A percentile compares a stretch with the other conserved stretches of the same genome.
Evolutionary conservation across 2,797 vertebrate genomes (phyloP).

Genomic region (Syngnathus rostellatus): DNA sequence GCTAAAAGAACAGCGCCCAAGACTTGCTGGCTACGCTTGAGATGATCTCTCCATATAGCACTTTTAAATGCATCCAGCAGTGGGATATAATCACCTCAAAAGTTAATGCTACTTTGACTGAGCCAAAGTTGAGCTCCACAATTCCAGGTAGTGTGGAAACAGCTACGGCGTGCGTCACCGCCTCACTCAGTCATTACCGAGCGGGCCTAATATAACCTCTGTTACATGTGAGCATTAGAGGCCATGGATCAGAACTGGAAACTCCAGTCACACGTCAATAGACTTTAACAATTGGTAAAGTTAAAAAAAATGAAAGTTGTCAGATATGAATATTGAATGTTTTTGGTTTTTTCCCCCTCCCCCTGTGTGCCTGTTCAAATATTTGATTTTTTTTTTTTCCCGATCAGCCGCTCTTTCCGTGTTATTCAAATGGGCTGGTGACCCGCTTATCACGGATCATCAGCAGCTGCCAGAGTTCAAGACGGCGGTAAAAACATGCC

Average conservation of each 20-base stretch:
- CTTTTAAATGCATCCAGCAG: not conserved
- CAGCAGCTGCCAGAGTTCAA: conserved; percentile 24
- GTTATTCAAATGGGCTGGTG: conserved; percentile 13
- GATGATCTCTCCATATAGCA: not conserved
- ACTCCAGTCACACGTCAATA: conserved; percentile 19
- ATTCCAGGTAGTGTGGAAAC: conserved; percentile 63
- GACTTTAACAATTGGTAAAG: not conserved
- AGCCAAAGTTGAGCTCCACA: conserved; percentile 36
- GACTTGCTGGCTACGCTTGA: not conserved
- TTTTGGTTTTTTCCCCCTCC: not conserved
- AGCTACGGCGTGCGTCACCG: conserved; percentile 36
- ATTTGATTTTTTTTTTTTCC: too few relatives aligned
- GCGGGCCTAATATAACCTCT: conserved; percentile 45
- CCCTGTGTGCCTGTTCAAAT: not conserved
- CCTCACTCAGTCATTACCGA: conserved; percentile 53
- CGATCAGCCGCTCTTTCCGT: conserved; percentile 7
- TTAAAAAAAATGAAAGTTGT: not conserved
- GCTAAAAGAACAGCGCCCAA: not conserved
- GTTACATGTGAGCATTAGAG: conserved; percentile 42
- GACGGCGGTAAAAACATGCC: conserved; percentile 33
- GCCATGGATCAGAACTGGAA: not conserved
- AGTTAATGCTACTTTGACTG: conserved; percentile 1
- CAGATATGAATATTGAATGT: not conserved
- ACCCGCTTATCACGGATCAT: conserved; percentile 10
- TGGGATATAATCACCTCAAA: not conserved